These are phyloP conservation scores for Venustaconcha ellipsiformis DNA, from an alignment of 1,140 invertebrate species.

Conservation along the genomic window DNA sequence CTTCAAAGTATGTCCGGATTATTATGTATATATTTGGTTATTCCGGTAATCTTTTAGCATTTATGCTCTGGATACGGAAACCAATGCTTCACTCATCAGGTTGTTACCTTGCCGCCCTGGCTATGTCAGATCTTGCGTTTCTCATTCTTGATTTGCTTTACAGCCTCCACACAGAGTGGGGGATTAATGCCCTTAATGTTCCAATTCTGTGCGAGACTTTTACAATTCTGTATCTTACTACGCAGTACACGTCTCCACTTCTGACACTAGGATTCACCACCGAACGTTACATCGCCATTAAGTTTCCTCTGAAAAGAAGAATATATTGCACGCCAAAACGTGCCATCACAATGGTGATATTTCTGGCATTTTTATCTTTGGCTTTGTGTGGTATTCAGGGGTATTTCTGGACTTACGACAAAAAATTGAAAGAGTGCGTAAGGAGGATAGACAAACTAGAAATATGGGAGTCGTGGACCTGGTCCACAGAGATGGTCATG, in stretches of 20 bases:
- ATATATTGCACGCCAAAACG: slow-evolving; percentile 80
- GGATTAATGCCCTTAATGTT: slow-evolving; percentile 40
- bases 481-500: slow-evolving; percentile 51
- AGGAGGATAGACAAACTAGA: slow-evolving; percentile 12
- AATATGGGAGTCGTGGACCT: slow-evolving; percentile 52
- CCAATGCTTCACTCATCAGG: slow-evolving; percentile 66
- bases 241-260: slow-evolving; percentile 64
- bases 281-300: slow-evolving; percentile 96
- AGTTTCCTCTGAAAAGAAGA: slow-evolving; percentile 83
- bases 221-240: slow-evolving; percentile 54
- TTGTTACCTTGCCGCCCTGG: slow-evolving; percentile 65
- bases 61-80: slow-evolving; percentile 64
- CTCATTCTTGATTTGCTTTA: slow-evolving; percentile 58
- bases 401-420: slow-evolving; percentile 58
- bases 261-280: slow-evolving; percentile 84
- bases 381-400: slow-evolving; percentile 51
- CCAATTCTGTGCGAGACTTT: slow-evolving; percentile 60
- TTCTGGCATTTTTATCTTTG: slow-evolving; percentile 40
- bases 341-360: slow-evolving; percentile 70
- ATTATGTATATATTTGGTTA: slow-evolving; percentile 63
- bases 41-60: slow-evolving; percentile 63
- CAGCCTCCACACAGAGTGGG: slow-evolving; percentile 61
- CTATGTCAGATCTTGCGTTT: slow-evolving; percentile 63
- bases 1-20: slow-evolving; percentile 44
- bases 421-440: slow-evolving; percentile 4